Percentiles rank a stretch among this genome's conserved stretches.
Evolutionary conservation across 2,888 invertebrate genomes (phyloP).

Genomic region (Sthenelais limicola): DNA sequence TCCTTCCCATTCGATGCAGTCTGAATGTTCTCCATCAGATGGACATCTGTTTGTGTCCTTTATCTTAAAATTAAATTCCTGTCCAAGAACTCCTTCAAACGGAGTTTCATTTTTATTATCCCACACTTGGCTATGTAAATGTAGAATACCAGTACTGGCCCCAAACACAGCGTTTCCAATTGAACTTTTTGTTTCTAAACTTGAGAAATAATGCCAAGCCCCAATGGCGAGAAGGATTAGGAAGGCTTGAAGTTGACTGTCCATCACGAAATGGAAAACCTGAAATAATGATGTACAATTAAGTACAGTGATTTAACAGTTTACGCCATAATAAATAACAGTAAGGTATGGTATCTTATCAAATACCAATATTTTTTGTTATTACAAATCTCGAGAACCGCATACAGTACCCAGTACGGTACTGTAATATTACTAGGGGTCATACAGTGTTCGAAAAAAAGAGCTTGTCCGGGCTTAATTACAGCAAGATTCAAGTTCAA

Average conservation of each 20-base stretch:
- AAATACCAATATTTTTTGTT: too few relatives aligned
- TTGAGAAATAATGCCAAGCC: slow-evolving; percentile 24
- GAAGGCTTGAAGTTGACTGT: slow-evolving; percentile 10
- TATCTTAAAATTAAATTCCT: neutral
- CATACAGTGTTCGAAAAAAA: too few relatives aligned
- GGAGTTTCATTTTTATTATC: neutral
- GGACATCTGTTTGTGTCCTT: slow-evolving; percentile 4
- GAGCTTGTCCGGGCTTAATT: too few relatives aligned
- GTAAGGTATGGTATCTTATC: too few relatives aligned
- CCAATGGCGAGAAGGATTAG: slow-evolving; percentile 10
- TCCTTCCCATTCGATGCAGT: neutral
- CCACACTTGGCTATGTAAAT: neutral
- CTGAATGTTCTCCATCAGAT: neutral
- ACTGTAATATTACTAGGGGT: too few relatives aligned
- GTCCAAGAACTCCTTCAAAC: neutral
- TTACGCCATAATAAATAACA: too few relatives aligned
- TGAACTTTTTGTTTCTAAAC: neutral
- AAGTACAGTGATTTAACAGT: too few relatives aligned
- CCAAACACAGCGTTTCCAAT: neutral
- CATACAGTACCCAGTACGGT: too few relatives aligned
- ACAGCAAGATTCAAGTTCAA: too few relatives aligned
- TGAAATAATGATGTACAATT: neutral
- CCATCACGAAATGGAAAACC: neutral
- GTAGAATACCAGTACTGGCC: neutral
- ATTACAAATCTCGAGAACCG: too few relatives aligned